These are phyloP conservation scores for Capromys pilorides DNA, from an alignment of 2,797 vertebrate species.

Conservation along the genomic window DNA sequence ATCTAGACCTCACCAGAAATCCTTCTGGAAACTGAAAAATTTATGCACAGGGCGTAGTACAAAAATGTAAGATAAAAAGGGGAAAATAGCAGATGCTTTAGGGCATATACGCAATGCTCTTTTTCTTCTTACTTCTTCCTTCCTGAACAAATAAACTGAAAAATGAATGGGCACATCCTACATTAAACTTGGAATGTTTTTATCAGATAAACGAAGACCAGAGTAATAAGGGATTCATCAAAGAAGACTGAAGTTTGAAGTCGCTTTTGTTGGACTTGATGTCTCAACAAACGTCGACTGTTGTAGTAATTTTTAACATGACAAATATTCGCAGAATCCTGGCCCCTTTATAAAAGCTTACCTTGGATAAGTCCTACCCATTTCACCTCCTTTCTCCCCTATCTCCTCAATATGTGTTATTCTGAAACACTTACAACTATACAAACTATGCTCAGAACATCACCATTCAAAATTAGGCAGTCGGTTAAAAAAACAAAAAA, in stretches of 20 bases:
- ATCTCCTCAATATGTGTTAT: not conserved
- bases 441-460: not conserved
- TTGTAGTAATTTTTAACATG: not conserved
- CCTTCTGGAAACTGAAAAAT: not conserved
- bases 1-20: not conserved
- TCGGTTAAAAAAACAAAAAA: not conserved
- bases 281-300: not conserved
- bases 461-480: not conserved
- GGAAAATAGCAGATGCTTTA: not conserved
- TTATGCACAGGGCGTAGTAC: not conserved
- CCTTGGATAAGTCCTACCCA: not conserved
- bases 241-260: slow-evolving; percentile 15
- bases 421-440: not conserved
- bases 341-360: not conserved
- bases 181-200: slow-evolving; percentile 14
- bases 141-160: slow-evolving; percentile 19
- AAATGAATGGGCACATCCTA: not conserved
- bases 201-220: not conserved
- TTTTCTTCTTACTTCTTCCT: not conserved
- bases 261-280: not conserved
- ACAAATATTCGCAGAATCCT: not conserved
- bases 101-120: not conserved
- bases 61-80: slow-evolving; percentile 32
- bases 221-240: not conserved
- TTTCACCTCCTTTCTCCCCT: not conserved